Evolutionary conservation across 1,140 invertebrate species (phyloP).

Genomic region (Oncopodura yosiiana): DNA sequence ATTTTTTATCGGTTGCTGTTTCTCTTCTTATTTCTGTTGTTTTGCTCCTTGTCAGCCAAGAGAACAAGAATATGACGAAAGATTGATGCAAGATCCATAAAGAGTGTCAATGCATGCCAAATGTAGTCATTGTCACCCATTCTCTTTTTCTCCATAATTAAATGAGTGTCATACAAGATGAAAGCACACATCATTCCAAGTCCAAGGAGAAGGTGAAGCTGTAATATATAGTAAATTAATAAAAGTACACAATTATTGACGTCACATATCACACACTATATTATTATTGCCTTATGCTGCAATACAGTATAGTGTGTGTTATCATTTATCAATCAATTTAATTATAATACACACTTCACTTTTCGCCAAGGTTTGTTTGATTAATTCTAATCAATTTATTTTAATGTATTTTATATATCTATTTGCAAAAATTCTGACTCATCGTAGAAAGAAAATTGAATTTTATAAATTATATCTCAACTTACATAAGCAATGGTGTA

Average conservation of each 20-base stretch:
- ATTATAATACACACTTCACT: too few relatives aligned
- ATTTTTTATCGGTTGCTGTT: slow-evolving; percentile 12
- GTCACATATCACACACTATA: too few relatives aligned
- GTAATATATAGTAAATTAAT: slow-evolving; percentile 35
- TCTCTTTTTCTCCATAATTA: slow-evolving; percentile 85
- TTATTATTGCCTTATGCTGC: too few relatives aligned
- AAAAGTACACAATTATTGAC: too few relatives aligned
- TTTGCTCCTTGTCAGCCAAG: slow-evolving; percentile 31
- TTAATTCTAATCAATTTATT: too few relatives aligned
- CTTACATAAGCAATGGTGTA: slow-evolving; percentile 67
- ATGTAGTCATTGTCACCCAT: slow-evolving; percentile 53
- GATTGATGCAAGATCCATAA: slow-evolving; percentile 32
- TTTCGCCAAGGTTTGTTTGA: too few relatives aligned
- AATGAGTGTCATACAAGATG: slow-evolving; percentile 88
- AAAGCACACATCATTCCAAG: slow-evolving; percentile 85
- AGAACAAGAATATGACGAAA: slow-evolving; percentile 34
- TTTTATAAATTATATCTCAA: slow-evolving; percentile 19
- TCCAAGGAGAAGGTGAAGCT: slow-evolving; percentile 77
- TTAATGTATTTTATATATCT: too few relatives aligned
- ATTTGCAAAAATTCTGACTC: too few relatives aligned
- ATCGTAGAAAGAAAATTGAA: too few relatives aligned
- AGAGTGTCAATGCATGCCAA: slow-evolving; percentile 32
- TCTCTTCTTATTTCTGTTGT: slow-evolving; percentile 6
- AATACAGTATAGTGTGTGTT: too few relatives aligned
- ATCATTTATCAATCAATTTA: too few relatives aligned